Conservation (phyloP, 2,113 vertebrate species). For the Hipposideros armiger region DNA sequence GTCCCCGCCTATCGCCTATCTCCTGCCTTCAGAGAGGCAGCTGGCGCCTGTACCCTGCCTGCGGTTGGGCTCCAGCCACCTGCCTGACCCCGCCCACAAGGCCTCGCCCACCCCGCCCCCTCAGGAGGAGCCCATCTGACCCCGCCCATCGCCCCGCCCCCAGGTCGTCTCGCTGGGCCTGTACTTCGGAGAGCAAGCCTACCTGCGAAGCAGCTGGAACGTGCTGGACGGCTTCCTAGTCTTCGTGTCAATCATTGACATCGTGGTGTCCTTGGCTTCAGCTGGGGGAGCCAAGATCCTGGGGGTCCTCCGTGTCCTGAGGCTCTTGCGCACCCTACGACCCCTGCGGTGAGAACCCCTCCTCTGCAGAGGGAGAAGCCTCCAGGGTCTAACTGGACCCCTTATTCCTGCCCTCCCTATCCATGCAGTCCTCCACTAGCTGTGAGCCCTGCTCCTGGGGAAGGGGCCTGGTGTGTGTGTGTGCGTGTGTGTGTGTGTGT, state of each 20-base stretch:
- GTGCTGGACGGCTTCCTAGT: conserved; percentile 98
- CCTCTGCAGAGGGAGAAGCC: rapidly evolving
- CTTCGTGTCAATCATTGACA: conserved; percentile 98
- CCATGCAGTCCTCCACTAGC: conserved; percentile 68
- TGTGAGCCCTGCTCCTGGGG: background rate
- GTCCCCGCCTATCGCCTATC: background rate
- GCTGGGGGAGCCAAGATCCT: conserved; percentile 98
- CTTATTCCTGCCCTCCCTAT: conserved; percentile 3
- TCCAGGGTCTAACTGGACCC: background rate
- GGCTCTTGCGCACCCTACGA: conserved; percentile 95
- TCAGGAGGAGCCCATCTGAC: background rate
- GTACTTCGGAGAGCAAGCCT: conserved; percentile 96
- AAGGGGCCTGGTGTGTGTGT: background rate
- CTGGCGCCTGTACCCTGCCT: background rate
- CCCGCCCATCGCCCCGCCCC: background rate
- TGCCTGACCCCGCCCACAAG: background rate
- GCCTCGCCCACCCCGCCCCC: rapidly evolving
- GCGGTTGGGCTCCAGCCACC: background rate
- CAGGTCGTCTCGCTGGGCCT: conserved; percentile 98
- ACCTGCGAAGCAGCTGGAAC: conserved; percentile 98
- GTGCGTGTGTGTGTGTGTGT: too few relatives aligned
- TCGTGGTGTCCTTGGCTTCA: conserved; percentile 97
- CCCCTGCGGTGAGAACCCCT: conserved; percentile 92
- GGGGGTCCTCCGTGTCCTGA: conserved; percentile 95
- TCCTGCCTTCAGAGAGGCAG: background rate